Percentiles rank a stretch among this genome's conserved stretches.
These are phyloP conservation scores for Microplitis manilae DNA, from an alignment of 2,888 invertebrate species.

Conservation along the genomic window DNA sequence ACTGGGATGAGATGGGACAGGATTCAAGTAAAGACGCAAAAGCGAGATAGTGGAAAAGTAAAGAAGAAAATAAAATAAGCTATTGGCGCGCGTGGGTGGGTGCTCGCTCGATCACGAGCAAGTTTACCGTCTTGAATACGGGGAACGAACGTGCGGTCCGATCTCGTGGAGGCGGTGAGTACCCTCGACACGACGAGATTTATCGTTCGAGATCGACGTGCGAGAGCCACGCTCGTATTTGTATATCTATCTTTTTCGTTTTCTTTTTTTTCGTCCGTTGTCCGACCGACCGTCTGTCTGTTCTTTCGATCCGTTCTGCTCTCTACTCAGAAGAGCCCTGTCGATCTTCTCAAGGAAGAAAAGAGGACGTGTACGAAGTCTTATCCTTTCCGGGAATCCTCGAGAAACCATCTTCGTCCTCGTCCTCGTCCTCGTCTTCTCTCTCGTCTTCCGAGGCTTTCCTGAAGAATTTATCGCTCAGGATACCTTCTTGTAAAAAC, in stretches of 20 bases:
- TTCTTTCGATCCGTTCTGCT: conserved; percentile 8
- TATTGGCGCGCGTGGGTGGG: conserved; percentile 38
- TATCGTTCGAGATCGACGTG: conserved; percentile 42
- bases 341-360: conserved; percentile 33
- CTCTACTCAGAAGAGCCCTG: conserved; percentile 25
- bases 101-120: conserved; percentile 38
- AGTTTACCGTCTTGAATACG: conserved; percentile 40
- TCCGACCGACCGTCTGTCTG: neutral
- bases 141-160: conserved; percentile 41
- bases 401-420: conserved; percentile 18
- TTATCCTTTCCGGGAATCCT: conserved; percentile 41
- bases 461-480: conserved; percentile 32
- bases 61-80: conserved; percentile 25
- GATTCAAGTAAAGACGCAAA: conserved; percentile 20
- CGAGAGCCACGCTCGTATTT: conserved; percentile 20
- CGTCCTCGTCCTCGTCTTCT: conserved; percentile 14
- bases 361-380: conserved; percentile 29
- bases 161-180: conserved; percentile 41
- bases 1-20: conserved; percentile 6
- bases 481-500: conserved; percentile 18
- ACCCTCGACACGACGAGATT: conserved; percentile 43
- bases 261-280: neutral
- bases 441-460: conserved; percentile 18
- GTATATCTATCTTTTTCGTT: conserved; percentile 13
- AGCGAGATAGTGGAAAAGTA: conserved; percentile 1